These are phyloP conservation scores for Temnothorax rugatulus DNA, from an alignment of 2,888 invertebrate genomes.

Conservation along the genomic window DNA sequence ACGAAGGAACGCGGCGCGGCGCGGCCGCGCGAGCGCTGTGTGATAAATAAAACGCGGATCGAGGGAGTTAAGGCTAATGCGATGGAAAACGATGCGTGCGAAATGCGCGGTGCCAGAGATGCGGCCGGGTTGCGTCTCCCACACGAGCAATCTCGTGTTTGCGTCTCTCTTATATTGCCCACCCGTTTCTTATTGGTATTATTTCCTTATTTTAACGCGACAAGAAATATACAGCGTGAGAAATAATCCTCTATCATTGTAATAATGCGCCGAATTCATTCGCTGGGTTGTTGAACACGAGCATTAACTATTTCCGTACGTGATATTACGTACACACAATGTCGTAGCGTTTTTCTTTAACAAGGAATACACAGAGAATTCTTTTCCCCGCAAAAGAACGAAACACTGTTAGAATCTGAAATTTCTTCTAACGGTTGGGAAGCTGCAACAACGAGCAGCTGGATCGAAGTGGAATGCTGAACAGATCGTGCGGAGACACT, in stretches of 20 bases:
- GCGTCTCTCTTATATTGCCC: not conserved
- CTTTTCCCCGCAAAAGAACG: not conserved
- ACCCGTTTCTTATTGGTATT: not conserved
- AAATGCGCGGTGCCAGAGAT: conserved; percentile 59
- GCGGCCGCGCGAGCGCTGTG: not conserved
- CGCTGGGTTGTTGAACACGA: not conserved
- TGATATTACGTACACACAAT: not conserved
- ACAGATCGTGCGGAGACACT: conserved; percentile 35
- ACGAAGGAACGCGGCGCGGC: conserved; percentile 33
- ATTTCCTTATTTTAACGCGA: not conserved
- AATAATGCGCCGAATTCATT: not conserved
- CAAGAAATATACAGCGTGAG: not conserved
- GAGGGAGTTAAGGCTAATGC: conserved; percentile 58
- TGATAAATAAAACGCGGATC: conserved; percentile 48
- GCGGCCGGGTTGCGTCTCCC: conserved; percentile 55
- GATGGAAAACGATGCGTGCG: conserved; percentile 58
- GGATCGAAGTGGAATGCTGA: conserved; percentile 8
- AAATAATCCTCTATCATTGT: not conserved
- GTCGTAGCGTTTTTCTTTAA: not conserved
- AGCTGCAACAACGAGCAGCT: conserved; percentile 55
- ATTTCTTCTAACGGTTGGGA: not conserved
- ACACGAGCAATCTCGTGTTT: not conserved
- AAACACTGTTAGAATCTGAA: not conserved
- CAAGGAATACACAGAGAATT: not conserved
- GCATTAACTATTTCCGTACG: not conserved